Evolutionary conservation across 37 sponge, comb jelly and placozoan genomes (phyloP).

Genomic region (Halichondria panicea): DNA sequence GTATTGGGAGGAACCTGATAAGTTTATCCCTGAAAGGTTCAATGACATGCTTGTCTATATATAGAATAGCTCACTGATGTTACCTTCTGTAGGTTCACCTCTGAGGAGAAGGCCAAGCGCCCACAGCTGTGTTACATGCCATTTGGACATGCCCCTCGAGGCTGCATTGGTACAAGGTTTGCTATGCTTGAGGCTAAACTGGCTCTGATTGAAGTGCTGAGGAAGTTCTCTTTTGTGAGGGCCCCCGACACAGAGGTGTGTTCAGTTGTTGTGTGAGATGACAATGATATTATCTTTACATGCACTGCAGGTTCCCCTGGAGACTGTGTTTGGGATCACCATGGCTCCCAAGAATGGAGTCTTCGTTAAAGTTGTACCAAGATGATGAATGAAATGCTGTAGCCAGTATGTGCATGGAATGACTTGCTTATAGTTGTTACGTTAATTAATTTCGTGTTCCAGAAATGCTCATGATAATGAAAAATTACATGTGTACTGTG

Average conservation of each 20-base stretch:
- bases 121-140: constrained; percentile 48
- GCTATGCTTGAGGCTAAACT: constrained; percentile 72
- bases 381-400: no score
- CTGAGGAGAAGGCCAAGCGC: constrained; percentile 53
- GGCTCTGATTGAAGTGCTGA: constrained; percentile 49
- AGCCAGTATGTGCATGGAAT: no score
- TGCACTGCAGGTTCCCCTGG: constrained; percentile 8
- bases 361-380: constrained; percentile 17
- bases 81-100: constrained; percentile 33
- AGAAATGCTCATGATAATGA: no score
- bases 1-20: constrained; percentile 64
- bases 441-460: no score
- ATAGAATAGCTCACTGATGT: not conserved
- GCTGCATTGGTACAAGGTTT: constrained; percentile 74
- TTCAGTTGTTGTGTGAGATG: no score
- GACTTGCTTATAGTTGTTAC: no score
- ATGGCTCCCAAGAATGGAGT: constrained; percentile 50
- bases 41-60: not conserved
- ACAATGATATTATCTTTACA: no score
- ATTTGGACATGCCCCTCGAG: constrained; percentile 70
- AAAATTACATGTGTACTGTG: no score
- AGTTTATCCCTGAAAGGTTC: constrained; percentile 63
- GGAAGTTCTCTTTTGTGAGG: constrained; percentile 37
- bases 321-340: constrained; percentile 45
- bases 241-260: constrained; percentile 65